A percentile compares a stretch with the other conserved stretches of the same genome.
Evolutionary conservation across 2,888 invertebrate species (phyloP).

Genomic region (Acholoe squamosa): DNA sequence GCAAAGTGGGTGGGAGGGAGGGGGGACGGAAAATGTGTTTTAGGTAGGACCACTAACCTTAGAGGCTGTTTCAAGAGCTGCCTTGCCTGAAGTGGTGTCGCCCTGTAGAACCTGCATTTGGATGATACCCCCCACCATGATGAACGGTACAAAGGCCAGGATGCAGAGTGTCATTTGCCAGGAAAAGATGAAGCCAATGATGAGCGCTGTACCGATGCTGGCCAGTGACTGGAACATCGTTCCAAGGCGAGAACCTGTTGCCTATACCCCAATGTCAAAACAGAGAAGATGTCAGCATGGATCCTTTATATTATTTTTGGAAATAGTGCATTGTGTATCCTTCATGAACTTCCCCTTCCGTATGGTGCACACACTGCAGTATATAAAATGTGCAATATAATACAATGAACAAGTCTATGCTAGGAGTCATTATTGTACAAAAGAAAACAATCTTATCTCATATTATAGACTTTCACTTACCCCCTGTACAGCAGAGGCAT

Average conservation of each 20-base stretch:
- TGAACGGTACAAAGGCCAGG: slow-evolving; percentile 83
- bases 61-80: slow-evolving; percentile 85
- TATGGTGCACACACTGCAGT: too few relatives aligned
- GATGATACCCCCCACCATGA: slow-evolving; percentile 79
- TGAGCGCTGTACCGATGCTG: slow-evolving; percentile 82
- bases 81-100: slow-evolving; percentile 81
- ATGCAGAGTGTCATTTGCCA: slow-evolving; percentile 84
- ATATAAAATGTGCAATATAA: too few relatives aligned
- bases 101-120: slow-evolving; percentile 78
- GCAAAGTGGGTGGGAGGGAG: too few relatives aligned
- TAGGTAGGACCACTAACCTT: slow-evolving; percentile 82
- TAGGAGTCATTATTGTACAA: too few relatives aligned
- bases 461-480: slow-evolving; percentile 74
- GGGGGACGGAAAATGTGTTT: too few relatives aligned
- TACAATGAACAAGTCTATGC: too few relatives aligned
- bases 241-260: slow-evolving; percentile 83
- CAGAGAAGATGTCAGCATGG: too few relatives aligned
- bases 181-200: slow-evolving; percentile 84
- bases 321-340: too few relatives aligned
- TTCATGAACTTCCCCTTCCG: too few relatives aligned
- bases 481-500: slow-evolving; percentile 82
- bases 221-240: slow-evolving; percentile 80
- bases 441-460: too few relatives aligned
- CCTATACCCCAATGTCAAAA: slow-evolving; percentile 75
- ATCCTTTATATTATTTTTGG: too few relatives aligned